Evolutionary conservation across 1,140 invertebrate species (phyloP).

Genomic region (Pogonus chalceus): DNA sequence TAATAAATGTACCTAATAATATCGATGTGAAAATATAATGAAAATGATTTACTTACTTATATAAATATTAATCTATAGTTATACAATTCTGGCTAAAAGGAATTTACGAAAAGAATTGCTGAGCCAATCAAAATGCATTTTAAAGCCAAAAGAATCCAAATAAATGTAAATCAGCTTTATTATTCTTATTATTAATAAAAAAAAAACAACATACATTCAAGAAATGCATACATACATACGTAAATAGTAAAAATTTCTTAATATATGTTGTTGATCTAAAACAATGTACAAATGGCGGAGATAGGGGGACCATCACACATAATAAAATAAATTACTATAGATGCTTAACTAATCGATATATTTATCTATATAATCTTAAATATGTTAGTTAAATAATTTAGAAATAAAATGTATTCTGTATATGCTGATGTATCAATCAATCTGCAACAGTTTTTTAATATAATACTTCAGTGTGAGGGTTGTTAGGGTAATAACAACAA

Average conservation of each 20-base stretch:
- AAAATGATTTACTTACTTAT: not conserved
- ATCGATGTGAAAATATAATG: not conserved
- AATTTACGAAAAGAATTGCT: constrained; percentile 32
- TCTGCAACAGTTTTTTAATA: constrained; percentile 3
- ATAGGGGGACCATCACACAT: not conserved
- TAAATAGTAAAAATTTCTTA: constrained; percentile 15
- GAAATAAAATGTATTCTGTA: not conserved
- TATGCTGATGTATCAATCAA: not conserved
- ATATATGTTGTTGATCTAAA: constrained; percentile 11
- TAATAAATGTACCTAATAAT: not conserved
- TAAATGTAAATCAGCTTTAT: constrained; percentile 5
- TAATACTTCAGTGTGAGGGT: constrained; percentile 10
- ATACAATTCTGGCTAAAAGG: not conserved
- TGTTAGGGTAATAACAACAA: too few species aligned
- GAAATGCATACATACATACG: not conserved
- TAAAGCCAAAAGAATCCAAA: constrained; percentile 18
- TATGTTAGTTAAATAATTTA: not conserved
- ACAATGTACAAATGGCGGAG: constrained; percentile 8
- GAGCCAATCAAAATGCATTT: constrained; percentile 34
- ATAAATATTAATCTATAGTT: not conserved
- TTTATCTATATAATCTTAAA: constrained; percentile 14
- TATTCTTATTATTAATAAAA: constrained; percentile 9
- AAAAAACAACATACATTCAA: not conserved
- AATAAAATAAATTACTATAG: too few species aligned
- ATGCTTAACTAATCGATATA: constrained; percentile 18